Conservation (phyloP, 2,113 vertebrate genomes). For the Tonatia bakeri region DNA sequence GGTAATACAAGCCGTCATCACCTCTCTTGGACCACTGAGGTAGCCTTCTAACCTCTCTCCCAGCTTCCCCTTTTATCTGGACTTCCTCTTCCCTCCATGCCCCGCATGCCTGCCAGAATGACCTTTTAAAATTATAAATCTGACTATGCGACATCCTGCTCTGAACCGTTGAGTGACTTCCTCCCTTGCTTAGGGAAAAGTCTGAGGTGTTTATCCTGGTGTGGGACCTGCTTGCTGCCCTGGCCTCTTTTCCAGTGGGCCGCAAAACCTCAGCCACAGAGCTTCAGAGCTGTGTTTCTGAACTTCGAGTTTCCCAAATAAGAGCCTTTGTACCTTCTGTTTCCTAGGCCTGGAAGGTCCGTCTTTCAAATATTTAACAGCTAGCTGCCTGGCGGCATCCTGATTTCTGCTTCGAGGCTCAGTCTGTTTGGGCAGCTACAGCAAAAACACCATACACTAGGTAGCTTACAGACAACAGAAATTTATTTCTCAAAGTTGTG, state of each 20-base stretch:
- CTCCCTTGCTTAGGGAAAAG: background rate
- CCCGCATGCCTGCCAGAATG: background rate
- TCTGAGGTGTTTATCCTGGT: background rate
- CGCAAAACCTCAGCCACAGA: background rate
- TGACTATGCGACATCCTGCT: background rate
- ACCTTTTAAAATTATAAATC: background rate
- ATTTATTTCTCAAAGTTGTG: background rate
- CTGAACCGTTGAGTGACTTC: background rate
- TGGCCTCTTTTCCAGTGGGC: background rate
- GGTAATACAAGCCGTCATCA: too few relatives aligned
- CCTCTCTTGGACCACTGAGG: background rate
- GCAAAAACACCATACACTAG: background rate
- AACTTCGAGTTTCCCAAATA: background rate
- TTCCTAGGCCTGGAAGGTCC: background rate
- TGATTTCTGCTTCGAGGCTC: background rate
- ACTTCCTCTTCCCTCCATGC: background rate
- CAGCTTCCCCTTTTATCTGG: background rate
- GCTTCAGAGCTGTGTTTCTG: background rate
- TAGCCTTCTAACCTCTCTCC: background rate
- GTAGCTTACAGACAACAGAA: background rate
- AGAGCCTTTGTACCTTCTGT: background rate
- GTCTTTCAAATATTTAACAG: background rate
- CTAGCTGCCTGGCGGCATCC: too few relatives aligned
- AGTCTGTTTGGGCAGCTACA: background rate
- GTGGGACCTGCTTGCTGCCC: background rate